A percentile compares a stretch with the other conserved stretches of the same genome.
Evolutionary conservation across 2,797 vertebrate genomes (phyloP).

Genomic region (Myoxocephalus aenaeus): DNA sequence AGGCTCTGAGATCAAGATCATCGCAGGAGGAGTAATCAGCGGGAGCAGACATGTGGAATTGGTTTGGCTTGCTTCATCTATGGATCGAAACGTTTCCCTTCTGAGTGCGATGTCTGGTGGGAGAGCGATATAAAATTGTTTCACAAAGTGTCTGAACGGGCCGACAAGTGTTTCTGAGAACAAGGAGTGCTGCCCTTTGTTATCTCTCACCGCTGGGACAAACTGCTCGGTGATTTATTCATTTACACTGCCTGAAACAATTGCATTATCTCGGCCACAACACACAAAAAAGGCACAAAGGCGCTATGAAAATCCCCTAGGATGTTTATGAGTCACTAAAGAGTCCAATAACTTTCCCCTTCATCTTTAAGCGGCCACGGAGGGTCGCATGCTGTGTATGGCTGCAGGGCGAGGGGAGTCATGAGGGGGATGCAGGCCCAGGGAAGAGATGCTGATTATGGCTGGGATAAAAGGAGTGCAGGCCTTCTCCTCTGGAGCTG

Average conservation of each 20-base stretch:
- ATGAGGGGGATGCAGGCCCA: constrained; percentile 54
- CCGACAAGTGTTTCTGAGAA: constrained; percentile 74
- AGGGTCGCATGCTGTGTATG: constrained; percentile 73
- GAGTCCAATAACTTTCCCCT: constrained; percentile 88
- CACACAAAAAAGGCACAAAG: constrained; percentile 74
- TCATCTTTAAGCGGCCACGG: constrained; percentile 74
- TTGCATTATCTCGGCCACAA: constrained; percentile 78
- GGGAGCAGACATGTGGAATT: constrained; percentile 15
- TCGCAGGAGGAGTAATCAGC: constrained; percentile 6
- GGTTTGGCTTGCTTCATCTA: not conserved
- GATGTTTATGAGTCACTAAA: constrained; percentile 88
- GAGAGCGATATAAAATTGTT: constrained; percentile 74
- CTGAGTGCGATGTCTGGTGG: constrained; percentile 13
- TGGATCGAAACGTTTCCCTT: constrained; percentile 32
- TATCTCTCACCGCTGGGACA: constrained; percentile 55
- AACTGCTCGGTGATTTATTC: constrained; percentile 82
- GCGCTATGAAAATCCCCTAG: constrained; percentile 79
- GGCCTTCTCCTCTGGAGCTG: constrained; percentile 72
- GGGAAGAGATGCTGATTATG: constrained; percentile 74
- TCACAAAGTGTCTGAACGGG: constrained; percentile 62
- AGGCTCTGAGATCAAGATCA: constrained; percentile 31
- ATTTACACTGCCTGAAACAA: constrained; percentile 83
- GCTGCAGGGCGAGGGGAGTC: constrained; percentile 67
- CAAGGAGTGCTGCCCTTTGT: constrained; percentile 70
- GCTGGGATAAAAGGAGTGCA: constrained; percentile 73